Base-by-base conservation (phyloP, 1,140 invertebrate genomes). In the Gonatopus flavifemur region DNA sequence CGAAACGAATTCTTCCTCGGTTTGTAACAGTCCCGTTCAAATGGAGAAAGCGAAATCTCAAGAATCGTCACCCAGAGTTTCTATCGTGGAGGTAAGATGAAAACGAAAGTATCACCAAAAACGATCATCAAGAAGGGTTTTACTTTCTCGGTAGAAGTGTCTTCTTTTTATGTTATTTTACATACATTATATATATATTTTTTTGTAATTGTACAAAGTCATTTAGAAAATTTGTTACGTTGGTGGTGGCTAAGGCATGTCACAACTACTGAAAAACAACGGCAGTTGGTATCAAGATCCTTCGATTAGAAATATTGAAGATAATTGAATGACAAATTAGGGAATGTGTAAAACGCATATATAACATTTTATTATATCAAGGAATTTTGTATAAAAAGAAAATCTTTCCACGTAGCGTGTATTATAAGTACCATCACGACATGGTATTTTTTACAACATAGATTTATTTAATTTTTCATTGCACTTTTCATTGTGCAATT, bases 71-170 rank as follows among this genome's bases (percentile, higher is more conserved):
- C 64, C 72, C 37, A 61, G 69, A 44, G 69, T 69, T 51, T 59
- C 72, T 25, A 74, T 74, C 30, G 61, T 69, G 37, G 69, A 74
- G 70, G 70, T 74, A 66, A 71, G 66, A 40, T 51, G 37, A 62
- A 51, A 54, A 22, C 31, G 20, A 36, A 32, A 31, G 32, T 38
- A 32, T 45, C 41, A 30, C 15, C 19, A 16, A 43, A 44, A 15
- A 13, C 6, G 15, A 3, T 18, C 1, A 39, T n/a, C n/a, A n/a
- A n/a, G n/a, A n/a, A n/a, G n/a, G n/a, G n/a, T n/a, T n/a, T n/a
- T n/a, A n/a, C n/a, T n/a, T n/a, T n/a, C n/a, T n/a, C n/a, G n/a
- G n/a, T n/a, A n/a, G n/a, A n/a, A n/a, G n/a, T n/a, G n/a, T n/a
- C n/a, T n/a, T n/a, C n/a, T n/a, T n/a, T n/a, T n/a, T n/a, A n/a